Evolutionary conservation across 2,888 invertebrate species (phyloP).

Genomic region (Eilema griseolum): DNA sequence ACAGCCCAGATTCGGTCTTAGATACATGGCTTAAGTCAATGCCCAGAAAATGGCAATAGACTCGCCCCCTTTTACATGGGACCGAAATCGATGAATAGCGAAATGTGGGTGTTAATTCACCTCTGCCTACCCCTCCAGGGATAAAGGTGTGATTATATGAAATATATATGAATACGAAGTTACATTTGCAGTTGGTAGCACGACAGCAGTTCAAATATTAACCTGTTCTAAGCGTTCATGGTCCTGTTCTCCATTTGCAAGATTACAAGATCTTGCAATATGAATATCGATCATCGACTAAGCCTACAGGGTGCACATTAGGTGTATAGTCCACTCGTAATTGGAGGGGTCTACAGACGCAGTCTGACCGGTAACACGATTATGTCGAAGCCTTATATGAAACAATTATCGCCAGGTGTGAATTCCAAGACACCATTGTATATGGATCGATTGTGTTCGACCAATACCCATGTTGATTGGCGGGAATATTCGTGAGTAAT

Average conservation of each 20-base stretch:
- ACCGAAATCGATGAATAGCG: no score
- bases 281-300: neutral
- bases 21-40: no score
- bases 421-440: constrained; percentile 38
- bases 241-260: neutral
- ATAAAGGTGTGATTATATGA: no score
- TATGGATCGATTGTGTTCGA: constrained; percentile 31
- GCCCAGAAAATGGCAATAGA: no score
- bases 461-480: neutral
- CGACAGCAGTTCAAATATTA: no score
- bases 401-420: constrained; percentile 51
- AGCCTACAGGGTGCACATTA: neutral
- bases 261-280: neutral
- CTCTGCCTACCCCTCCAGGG: no score
- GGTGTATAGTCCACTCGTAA: constrained; percentile 6
- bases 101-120: no score
- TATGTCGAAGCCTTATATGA: constrained; percentile 55
- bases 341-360: constrained; percentile 33
- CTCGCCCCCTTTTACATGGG: no score
- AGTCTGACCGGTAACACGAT: constrained; percentile 54
- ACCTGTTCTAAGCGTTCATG: no score
- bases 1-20: no score
- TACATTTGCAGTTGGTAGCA: no score
- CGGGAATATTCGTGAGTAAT: neutral
- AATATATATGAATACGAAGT: no score